Base-by-base conservation (phyloP, 2,888 invertebrate species). In the Drosophila mimica region DNA sequence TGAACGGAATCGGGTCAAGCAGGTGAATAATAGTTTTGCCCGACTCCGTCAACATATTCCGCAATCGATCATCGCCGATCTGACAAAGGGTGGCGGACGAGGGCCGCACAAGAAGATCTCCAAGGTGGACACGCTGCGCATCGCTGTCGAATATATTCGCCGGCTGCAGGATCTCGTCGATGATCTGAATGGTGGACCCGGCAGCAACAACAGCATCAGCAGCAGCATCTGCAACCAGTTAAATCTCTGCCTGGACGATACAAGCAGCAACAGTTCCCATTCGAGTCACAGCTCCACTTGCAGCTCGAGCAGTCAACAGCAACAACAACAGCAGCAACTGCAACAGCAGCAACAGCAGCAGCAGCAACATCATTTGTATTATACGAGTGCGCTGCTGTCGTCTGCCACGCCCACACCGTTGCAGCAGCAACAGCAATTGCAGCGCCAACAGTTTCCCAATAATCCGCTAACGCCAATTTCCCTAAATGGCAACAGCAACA, bases 1-100 rank as follows among this genome's bases (percentile, higher is more conserved):
- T 36, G 99, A 99, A 93, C 94, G 99, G 79, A 99, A 98, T 92
- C 95, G 99, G 82, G 98, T 98, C 82, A 98, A 98, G 93, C 98
- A 98, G 95, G 98, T 98, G 89, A 98, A 98, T 94, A 97, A 97
- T 93, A 98, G 98, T 87, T 98, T 98, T 92, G 97, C 97, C n/a
- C 96, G 97, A 11, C 94, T 98, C 15, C 94, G 98, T 25, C 97
- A 97, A 86, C 97, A 98, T 91, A 98, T 98, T 76, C 98, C 98
- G 0, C 95, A 96, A 74, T 95, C 96, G 59, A 96, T 97, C 20
- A 95, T 96, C 0, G 95, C 96, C 46, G 96, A 96, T 25, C 91
- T 96, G 69, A 95, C 95, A 51, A 94, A 94, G 59, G 95, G 95
- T 17, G 95, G 95, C 9, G 95, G 96, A 3, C 94, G 97, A 83